Conservation (phyloP, 2,113 vertebrate species). For the Actenoides hombroni region DNA sequence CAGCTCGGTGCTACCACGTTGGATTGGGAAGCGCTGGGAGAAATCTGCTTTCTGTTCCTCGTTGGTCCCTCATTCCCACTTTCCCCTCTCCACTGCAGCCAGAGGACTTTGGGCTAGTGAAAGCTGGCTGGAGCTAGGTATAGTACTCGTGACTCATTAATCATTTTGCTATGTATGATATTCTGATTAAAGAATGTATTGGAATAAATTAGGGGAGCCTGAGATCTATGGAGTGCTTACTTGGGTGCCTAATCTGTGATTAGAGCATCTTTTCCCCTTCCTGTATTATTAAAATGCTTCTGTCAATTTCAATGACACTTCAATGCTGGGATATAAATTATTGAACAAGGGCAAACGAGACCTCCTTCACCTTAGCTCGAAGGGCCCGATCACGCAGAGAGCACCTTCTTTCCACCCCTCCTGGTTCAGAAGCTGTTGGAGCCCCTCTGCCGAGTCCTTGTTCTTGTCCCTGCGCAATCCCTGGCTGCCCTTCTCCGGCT, state of each 20-base stretch:
- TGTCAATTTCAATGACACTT: background rate
- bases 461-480: background rate
- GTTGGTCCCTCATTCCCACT: fast-evolving
- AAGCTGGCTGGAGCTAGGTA: background rate
- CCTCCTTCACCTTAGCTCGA: background rate
- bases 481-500: background rate
- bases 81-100: too few relatives aligned
- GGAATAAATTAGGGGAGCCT: background rate
- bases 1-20: fast-evolving
- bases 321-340: background rate
- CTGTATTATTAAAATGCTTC: background rate
- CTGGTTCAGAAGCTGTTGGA: background rate
- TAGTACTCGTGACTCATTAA: background rate
- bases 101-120: background rate
- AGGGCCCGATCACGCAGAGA: background rate
- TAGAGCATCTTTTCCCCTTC: background rate
- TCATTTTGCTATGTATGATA: background rate
- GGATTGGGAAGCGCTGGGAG: background rate
- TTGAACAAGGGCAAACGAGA: background rate
- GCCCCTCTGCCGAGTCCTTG: background rate
- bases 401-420: background rate
- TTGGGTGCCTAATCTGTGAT: background rate
- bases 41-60: fast-evolving
- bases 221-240: background rate
- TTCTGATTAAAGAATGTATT: background rate